These are phyloP conservation scores for Porites australiensis DNA, from an alignment of 64 coral and sea anemone species.

Conservation along the genomic window DNA sequence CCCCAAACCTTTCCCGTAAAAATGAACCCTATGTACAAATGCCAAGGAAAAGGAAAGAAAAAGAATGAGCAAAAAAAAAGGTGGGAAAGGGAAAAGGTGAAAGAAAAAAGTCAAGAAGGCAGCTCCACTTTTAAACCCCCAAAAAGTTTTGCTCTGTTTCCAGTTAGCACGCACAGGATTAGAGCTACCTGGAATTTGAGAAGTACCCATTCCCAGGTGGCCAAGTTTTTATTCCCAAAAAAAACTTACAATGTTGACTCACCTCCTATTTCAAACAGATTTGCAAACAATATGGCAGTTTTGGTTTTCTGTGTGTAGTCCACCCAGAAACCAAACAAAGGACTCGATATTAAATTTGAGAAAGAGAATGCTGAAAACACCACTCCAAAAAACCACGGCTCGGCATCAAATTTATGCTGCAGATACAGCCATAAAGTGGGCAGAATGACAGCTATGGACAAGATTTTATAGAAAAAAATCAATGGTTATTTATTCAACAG, in stretches of 20 bases:
- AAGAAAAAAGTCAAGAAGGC: too few relatives aligned
- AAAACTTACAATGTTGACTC: neutral
- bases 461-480: neutral
- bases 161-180: too few relatives aligned
- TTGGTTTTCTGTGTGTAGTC: slow-evolving; percentile 90
- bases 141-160: too few relatives aligned
- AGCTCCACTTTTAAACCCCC: too few relatives aligned
- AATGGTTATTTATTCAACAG: neutral
- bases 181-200: too few relatives aligned
- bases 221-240: too few relatives aligned
- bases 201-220: too few relatives aligned
- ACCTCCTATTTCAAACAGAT: slow-evolving; percentile 99
- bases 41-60: too few relatives aligned
- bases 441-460: slow-evolving; percentile 87
- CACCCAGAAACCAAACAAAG: slow-evolving; percentile 92
- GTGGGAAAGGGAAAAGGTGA: too few relatives aligned
- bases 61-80: too few relatives aligned
- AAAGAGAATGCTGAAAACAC: slow-evolving; percentile 95
- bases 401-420: slow-evolving; percentile 78
- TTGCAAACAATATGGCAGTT: slow-evolving; percentile 79
- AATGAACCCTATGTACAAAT: too few relatives aligned
- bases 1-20: too few relatives aligned
- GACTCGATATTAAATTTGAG: slow-evolving; percentile 80
- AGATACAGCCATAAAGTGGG: slow-evolving; percentile 96
- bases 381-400: slow-evolving; percentile 87